Percentiles rank a stretch among this genome's conserved stretches.
These are phyloP conservation scores for Microdon myrmicae DNA, from an alignment of 2,888 invertebrate genomes.

Conservation along the genomic window DNA sequence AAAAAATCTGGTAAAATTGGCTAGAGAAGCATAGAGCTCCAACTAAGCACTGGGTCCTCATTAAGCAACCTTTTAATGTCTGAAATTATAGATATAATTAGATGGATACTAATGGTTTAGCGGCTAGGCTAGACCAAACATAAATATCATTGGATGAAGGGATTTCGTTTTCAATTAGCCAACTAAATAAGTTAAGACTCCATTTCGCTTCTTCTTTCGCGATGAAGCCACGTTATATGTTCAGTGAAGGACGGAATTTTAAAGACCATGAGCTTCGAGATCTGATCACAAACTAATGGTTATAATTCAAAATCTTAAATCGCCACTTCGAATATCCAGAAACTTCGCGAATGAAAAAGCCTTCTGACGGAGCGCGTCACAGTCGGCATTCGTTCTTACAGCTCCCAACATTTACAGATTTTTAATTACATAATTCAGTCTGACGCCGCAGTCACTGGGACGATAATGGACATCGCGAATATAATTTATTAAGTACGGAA, in stretches of 20 bases:
- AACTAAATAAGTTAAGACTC: conserved; percentile 36
- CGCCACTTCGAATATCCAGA: background rate
- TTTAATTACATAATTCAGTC: conserved; percentile 32
- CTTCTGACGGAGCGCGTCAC: background rate
- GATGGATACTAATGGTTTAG: conserved; percentile 24
- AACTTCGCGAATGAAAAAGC: conserved; percentile 6
- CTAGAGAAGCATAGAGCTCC: conserved; percentile 18
- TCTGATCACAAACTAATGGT: background rate
- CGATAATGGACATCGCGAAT: conserved; percentile 27
- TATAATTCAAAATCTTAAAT: conserved; percentile 3
- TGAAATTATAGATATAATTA: conserved; percentile 48
- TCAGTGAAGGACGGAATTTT: conserved; percentile 12
- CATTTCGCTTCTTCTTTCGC: conserved; percentile 34
- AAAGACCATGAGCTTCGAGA: background rate
- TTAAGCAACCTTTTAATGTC: conserved; percentile 27
- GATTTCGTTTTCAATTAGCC: conserved; percentile 49
- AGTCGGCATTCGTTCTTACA: background rate
- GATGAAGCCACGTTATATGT: conserved; percentile 1
- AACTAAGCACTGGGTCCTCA: conserved; percentile 6
- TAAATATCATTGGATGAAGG: conserved; percentile 51
- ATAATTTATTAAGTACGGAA: conserved; percentile 28
- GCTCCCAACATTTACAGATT: conserved; percentile 3
- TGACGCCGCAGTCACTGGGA: conserved; percentile 20
- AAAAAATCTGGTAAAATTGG: conserved; percentile 1
- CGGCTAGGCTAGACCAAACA: conserved; percentile 10